Percentiles rank a stretch among this genome's conserved stretches.
phyloP scores from a whole-genome alignment of 2,888 invertebrate species.

The Druceiella hillmani region DNA sequence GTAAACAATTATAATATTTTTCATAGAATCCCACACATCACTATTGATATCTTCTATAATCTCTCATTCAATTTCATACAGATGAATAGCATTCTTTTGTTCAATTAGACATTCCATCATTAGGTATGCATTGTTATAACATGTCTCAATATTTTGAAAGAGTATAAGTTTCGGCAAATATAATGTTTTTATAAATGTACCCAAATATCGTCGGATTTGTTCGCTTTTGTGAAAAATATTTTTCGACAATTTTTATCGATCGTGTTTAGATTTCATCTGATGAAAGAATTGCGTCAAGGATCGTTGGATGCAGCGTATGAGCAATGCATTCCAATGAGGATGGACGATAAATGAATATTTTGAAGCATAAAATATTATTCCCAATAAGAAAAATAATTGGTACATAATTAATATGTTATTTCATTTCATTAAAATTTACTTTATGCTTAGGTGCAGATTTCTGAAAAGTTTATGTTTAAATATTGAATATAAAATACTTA shows the following conservation, averaged over 20 bases:
- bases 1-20: conserved; percentile 12
- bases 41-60: conserved; percentile 7
- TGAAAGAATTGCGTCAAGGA: conserved; percentile 14
- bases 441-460: too few species aligned
- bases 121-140: conserved; percentile 6
- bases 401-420: too few species aligned
- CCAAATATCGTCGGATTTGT: conserved; percentile 9
- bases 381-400: too few species aligned
- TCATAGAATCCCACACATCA: too few species aligned
- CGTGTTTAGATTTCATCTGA: conserved; percentile 9
- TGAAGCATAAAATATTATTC: too few species aligned
- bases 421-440: too few species aligned
- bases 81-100: too few species aligned
- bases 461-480: too few species aligned
- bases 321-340: conserved; percentile 16
- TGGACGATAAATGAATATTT: too few species aligned
- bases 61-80: conserved; percentile 9
- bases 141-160: neutral
- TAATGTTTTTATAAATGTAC: conserved; percentile 10
- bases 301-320: conserved; percentile 14
- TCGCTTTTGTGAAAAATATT: conserved; percentile 11
- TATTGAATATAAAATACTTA: too few species aligned
- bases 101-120: conserved; percentile 12
- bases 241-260: conserved; percentile 11
- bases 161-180: too few species aligned